Conservation (phyloP, 1,140 invertebrate genomes). For the Cydia fagiglandana region DNA sequence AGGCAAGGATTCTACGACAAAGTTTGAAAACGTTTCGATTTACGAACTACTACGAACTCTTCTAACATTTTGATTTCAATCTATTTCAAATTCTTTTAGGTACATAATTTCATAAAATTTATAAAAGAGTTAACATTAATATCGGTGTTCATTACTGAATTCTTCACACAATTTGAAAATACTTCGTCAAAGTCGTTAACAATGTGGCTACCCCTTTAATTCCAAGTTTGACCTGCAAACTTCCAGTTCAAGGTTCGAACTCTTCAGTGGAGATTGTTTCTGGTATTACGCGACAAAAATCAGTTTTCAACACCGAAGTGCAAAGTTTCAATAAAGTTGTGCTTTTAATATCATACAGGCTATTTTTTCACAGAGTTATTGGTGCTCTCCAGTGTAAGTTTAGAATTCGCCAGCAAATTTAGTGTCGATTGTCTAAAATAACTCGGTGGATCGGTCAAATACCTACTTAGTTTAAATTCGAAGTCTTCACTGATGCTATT, state of each 20-base stretch:
- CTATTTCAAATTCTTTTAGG: background rate
- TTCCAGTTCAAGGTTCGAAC: background rate
- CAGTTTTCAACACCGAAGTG: background rate
- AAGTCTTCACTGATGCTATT: no score
- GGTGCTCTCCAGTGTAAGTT: no score
- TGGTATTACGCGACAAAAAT: background rate
- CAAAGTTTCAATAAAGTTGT: background rate
- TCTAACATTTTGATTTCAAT: background rate
- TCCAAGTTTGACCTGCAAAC: background rate
- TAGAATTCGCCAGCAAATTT: no score
- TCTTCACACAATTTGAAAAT: background rate
- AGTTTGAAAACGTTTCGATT: constrained; percentile 1
- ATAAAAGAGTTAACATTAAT: background rate
- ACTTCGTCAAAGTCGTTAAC: background rate
- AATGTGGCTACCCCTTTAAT: background rate
- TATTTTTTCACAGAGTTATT: no score
- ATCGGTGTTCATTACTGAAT: background rate
- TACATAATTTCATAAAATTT: background rate
- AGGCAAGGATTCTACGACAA: background rate
- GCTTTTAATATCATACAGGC: no score
- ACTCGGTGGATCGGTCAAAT: no score
- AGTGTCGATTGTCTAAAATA: no score
- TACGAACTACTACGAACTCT: background rate
- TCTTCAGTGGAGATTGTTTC: background rate
- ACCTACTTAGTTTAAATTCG: no score